Percentiles rank a stretch among this genome's conserved stretches.
Conservation (phyloP, 2,113 vertebrate species). For the Apodemus sylvaticus region DNA sequence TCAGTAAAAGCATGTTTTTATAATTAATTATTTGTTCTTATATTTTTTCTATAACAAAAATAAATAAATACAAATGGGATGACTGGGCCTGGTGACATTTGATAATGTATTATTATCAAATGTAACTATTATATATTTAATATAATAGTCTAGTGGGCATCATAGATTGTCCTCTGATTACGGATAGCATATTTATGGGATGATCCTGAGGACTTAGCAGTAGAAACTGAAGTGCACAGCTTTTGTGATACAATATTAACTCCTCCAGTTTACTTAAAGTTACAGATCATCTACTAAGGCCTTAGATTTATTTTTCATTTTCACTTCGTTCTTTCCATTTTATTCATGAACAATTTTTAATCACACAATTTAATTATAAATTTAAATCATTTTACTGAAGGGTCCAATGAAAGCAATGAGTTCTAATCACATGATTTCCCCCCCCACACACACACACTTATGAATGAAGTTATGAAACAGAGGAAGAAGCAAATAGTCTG, state of each 20-base stretch:
- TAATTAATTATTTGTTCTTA: neutral
- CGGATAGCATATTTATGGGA: neutral
- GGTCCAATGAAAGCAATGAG: neutral
- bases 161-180: neutral
- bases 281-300: neutral
- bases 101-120: too few relatives aligned
- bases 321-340: neutral
- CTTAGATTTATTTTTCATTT: neutral
- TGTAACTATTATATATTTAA: neutral
- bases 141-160: neutral
- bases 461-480: neutral
- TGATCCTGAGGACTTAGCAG: neutral
- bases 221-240: neutral
- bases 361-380: slow-evolving; percentile 25
- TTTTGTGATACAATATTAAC: neutral
- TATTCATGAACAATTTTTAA: neutral
- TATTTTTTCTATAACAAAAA: neutral
- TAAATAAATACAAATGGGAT: neutral
- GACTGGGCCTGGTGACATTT: neutral
- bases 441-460: too few relatives aligned
- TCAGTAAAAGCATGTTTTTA: neutral
- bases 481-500: neutral
- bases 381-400: neutral
- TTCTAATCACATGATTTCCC: neutral
- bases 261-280: neutral